Evolutionary conservation across 2,797 vertebrate species (phyloP).

Genomic region (Phalanger gymnotis): DNA sequence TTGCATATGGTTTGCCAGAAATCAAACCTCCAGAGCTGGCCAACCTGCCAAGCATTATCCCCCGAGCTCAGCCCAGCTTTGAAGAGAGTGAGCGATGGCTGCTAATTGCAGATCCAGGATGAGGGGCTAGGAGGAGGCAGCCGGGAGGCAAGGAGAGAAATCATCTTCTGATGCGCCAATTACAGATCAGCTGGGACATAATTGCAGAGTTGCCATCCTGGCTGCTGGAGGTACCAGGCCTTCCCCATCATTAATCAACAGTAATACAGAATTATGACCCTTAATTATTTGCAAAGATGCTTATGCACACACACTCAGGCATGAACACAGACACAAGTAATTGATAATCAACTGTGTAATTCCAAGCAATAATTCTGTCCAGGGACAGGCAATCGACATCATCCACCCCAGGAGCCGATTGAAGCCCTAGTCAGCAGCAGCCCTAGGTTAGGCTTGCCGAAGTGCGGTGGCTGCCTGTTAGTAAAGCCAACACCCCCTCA

Average conservation of each 20-base stretch:
- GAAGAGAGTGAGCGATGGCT: conserved; percentile 59
- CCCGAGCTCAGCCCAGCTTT: conserved; percentile 16
- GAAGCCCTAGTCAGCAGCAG: conserved; percentile 25
- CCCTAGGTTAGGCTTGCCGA: conserved; percentile 45
- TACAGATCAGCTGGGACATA: conserved; percentile 79
- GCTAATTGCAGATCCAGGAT: conserved; percentile 66
- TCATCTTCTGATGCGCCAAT: conserved; percentile 72
- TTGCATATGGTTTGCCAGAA: background rate
- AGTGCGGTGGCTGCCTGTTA: conserved; percentile 42
- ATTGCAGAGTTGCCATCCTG: conserved; percentile 71
- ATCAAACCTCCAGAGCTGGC: conserved; percentile 33
- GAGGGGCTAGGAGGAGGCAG: conserved; percentile 69
- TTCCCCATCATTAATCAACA: conserved; percentile 77
- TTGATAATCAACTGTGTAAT: conserved; percentile 81
- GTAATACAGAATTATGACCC: conserved; percentile 80
- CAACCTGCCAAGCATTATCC: background rate
- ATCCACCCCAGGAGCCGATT: conserved; percentile 66
- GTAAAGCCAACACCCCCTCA: background rate
- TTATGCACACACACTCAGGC: conserved; percentile 71
- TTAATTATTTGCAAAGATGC: conserved; percentile 82
- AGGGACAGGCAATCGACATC: conserved; percentile 62
- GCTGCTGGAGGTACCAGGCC: conserved; percentile 68
- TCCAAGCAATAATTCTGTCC: conserved; percentile 80
- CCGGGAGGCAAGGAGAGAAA: conserved; percentile 53
- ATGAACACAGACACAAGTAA: conserved; percentile 75